phyloP scores from a whole-genome alignment of 2,888 invertebrate species.

The Chymomyza caudatula region DNA sequence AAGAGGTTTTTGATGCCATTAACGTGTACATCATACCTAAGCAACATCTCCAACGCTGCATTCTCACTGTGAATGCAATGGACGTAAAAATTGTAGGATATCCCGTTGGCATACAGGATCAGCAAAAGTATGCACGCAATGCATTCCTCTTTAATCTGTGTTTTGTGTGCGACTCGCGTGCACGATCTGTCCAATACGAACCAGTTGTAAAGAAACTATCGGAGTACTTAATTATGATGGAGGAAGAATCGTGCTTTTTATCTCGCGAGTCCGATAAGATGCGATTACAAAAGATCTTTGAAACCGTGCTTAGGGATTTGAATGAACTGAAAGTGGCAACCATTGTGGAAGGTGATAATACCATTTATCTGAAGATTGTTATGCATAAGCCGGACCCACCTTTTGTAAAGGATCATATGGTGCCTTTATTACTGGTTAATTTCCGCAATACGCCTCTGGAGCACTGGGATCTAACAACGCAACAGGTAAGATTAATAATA shows the following conservation, averaged over 20 bases:
- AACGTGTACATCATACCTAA: slow-evolving; percentile 97
- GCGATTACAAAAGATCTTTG: slow-evolving; percentile 86
- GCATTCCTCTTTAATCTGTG: slow-evolving; percentile 97
- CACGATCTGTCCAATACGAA: slow-evolving; percentile 94
- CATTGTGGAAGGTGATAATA: slow-evolving; percentile 90
- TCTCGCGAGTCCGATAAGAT: slow-evolving; percentile 83
- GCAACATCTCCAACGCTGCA: slow-evolving; percentile 91
- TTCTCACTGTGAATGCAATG: slow-evolving; percentile 89
- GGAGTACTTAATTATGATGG: slow-evolving; percentile 92
- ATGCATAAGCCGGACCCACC: slow-evolving; percentile 89
- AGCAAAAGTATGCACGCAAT: slow-evolving; percentile 93
- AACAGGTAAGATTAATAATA: slow-evolving; percentile 83
- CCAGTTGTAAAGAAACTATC: slow-evolving; percentile 95
- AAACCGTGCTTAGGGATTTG: slow-evolving; percentile 88
- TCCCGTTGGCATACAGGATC: slow-evolving; percentile 92
- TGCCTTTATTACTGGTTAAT: slow-evolving; percentile 88
- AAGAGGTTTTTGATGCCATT: slow-evolving; percentile 95
- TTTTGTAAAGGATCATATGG: slow-evolving; percentile 91
- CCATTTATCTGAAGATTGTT: slow-evolving; percentile 93
- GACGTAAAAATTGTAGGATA: slow-evolving; percentile 95
- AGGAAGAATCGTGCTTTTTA: slow-evolving; percentile 91
- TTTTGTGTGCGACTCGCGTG: slow-evolving; percentile 94
- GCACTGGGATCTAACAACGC: slow-evolving; percentile 96
- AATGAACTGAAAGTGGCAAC: slow-evolving; percentile 89
- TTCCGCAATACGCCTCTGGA: slow-evolving; percentile 83